These are phyloP conservation scores for Corapipo altera DNA, from an alignment of 2,113 vertebrate genomes.

Conservation along the genomic window DNA sequence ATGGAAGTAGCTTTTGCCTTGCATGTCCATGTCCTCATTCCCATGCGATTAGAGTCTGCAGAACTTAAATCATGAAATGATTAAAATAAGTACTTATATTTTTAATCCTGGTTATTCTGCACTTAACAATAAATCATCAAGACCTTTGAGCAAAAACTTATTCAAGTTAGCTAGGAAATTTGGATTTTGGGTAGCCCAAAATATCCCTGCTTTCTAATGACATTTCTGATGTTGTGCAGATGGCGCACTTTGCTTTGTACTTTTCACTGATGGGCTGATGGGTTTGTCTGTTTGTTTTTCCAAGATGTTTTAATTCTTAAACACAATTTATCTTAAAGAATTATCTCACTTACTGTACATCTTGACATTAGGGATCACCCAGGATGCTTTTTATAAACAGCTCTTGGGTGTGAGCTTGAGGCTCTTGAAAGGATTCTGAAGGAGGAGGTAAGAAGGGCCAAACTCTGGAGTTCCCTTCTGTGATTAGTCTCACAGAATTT, in stretches of 20 bases:
- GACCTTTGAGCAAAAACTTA: neutral
- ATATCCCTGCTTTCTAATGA: neutral
- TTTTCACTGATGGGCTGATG: neutral
- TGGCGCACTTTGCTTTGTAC: neutral
- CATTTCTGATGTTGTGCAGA: neutral
- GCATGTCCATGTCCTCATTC: neutral
- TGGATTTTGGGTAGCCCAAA: neutral
- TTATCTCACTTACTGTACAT: neutral
- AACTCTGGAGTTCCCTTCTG: neutral
- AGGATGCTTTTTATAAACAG: conserved; percentile 13
- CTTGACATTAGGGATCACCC: neutral
- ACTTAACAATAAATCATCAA: neutral
- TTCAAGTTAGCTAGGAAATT: neutral
- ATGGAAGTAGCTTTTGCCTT: neutral
- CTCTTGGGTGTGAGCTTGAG: neutral
- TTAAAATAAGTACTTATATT: neutral
- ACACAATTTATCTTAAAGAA: neutral
- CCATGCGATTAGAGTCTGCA: neutral
- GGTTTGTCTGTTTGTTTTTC: neutral
- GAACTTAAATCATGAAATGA: neutral
- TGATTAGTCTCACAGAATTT: neutral
- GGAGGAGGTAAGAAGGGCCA: neutral
- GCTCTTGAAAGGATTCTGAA: neutral
- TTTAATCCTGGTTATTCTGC: neutral
- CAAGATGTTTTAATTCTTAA: neutral